Percentiles rank a stretch among this genome's conserved stretches.
Conservation (phyloP, 2,888 invertebrate species). For the Ectemnius cavifrons region DNA sequence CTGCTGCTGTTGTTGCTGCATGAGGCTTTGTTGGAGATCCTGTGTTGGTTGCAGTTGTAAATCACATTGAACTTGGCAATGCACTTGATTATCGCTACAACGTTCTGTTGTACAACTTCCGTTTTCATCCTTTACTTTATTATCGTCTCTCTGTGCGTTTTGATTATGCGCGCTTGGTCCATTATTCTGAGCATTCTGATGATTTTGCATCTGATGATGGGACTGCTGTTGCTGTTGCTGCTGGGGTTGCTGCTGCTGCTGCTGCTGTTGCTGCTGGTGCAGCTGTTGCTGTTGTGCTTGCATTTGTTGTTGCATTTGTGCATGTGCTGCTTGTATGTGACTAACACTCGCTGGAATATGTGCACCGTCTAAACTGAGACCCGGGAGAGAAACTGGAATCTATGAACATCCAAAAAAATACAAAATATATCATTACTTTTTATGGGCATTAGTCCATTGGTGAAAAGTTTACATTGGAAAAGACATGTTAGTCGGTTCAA, state of each 20-base stretch:
- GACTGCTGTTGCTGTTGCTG: constrained; percentile 71
- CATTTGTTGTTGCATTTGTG: constrained; percentile 70
- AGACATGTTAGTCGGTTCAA: too few species aligned
- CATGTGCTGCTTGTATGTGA: constrained; percentile 75
- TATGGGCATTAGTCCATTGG: not conserved
- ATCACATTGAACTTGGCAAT: constrained; percentile 77
- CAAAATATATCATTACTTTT: constrained; percentile 3
- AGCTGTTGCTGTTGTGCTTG: constrained; percentile 77
- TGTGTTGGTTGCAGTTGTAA: constrained; percentile 77
- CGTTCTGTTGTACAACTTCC: constrained; percentile 74
- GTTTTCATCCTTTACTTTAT: constrained; percentile 78
- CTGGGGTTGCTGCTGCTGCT: constrained; percentile 68
- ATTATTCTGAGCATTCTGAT: constrained; percentile 77
- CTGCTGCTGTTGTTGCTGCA: constrained; percentile 69
- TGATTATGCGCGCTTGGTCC: constrained; percentile 73
- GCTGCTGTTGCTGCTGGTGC: constrained; percentile 79
- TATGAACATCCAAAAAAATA: constrained; percentile 48
- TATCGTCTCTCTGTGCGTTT: constrained; percentile 73
- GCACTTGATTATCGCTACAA: constrained; percentile 76
- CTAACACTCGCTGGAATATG: constrained; percentile 73
- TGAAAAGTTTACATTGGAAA: constrained; percentile 1
- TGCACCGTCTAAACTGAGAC: constrained; percentile 74
- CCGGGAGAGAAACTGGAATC: constrained; percentile 77
- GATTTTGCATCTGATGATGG: constrained; percentile 75
- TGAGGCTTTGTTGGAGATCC: constrained; percentile 75